phyloP scores from a whole-genome alignment of 1,140 invertebrate genomes.

The Latrodectus geometricus region DNA sequence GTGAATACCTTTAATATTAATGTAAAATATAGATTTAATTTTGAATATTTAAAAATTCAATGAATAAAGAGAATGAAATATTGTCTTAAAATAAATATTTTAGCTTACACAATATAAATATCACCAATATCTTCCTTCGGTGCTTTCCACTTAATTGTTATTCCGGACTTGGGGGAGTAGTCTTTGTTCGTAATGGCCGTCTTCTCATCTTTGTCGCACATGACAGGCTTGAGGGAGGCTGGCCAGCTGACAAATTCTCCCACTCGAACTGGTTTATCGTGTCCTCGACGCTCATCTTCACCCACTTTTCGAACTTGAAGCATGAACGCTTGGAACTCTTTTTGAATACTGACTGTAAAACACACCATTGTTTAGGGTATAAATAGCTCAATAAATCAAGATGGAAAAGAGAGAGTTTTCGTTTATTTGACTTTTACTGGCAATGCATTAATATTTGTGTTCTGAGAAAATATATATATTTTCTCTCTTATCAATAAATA shows the following conservation, averaged over 20 bases:
- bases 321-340: slow-evolving; percentile 52
- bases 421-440: no score
- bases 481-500: no score
- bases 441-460: no score
- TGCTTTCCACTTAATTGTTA: slow-evolving; percentile 52
- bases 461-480: no score
- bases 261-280: slow-evolving; percentile 36
- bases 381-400: no score
- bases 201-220: slow-evolving; percentile 30
- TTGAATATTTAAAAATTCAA: no score
- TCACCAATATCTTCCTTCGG: slow-evolving; percentile 51
- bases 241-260: slow-evolving; percentile 47
- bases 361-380: no score
- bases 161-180: slow-evolving; percentile 24
- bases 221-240: slow-evolving; percentile 9
- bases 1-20: no score
- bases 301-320: slow-evolving; percentile 55
- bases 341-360: slow-evolving; percentile 44
- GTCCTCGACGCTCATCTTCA: slow-evolving; percentile 35
- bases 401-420: no score
- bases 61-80: no score
- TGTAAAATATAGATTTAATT: no score
- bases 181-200: slow-evolving; percentile 53
- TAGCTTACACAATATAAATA: slow-evolving; percentile 47
- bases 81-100: no score